Evolutionary conservation across 2,797 vertebrate species (phyloP), one percentile per base, ranked within the genome.

Genomic region (Pangasius mekongensis): DNA sequence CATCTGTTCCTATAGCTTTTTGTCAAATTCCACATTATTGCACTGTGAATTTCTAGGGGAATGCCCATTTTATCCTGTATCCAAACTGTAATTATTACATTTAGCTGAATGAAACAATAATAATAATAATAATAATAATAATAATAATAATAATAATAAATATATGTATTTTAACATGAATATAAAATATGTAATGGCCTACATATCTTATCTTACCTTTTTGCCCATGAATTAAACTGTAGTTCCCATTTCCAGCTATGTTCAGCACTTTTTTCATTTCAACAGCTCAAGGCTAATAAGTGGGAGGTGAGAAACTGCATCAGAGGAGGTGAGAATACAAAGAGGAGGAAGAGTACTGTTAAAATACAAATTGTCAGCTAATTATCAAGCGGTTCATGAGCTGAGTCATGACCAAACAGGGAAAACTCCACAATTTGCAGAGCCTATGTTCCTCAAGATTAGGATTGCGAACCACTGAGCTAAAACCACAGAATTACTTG

Each of bases 261-360:
- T 62, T 20, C 60, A 66, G 82, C 27, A 66, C 60, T 43, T 66
- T 83, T 83, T 67, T 52, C 5, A 18, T 49, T 83, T 27, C 49
- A 30, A 43, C 49, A 77, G 24, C 64, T 60, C n/a, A 71, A 67
- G 58, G 62, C 66, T 87, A 85, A 76, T 80, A 66, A 47, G 80
- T 36, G 73, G 76, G 89, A 64, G 71, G 78, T 86, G 77, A 58
- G 54, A 90, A 90, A 87, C 66, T 36, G 85, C 64, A 81, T 73
- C 20, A 20, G 39, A 83, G 83, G 89, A 83, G 64, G 73, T 84
- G 83, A 33, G 67, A 91, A 90, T 47, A 7, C 33, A 43, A 27
- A 4, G 56, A 52, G 27, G 64, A 84, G 18, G 43, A 52, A 33
- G 9, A 54, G 27, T 67, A 69, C 62, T 67, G 18, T 66, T 47